Percentiles rank a stretch among this genome's conserved stretches.
phyloP scores from a whole-genome alignment of 35 echinoderm and acorn worm genomes.

The Eucidaris tribuloides region DNA sequence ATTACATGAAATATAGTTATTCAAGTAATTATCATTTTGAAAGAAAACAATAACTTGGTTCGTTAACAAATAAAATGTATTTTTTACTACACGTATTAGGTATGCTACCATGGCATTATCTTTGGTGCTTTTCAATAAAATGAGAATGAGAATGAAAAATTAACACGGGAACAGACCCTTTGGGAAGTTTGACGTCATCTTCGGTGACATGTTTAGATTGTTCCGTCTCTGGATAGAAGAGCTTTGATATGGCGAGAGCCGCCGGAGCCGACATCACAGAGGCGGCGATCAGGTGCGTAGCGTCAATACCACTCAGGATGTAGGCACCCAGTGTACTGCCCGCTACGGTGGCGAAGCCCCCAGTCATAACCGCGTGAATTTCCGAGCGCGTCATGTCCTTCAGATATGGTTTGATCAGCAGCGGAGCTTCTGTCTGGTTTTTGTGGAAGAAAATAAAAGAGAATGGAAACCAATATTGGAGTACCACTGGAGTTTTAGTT shows the following conservation, averaged over 20 bases:
- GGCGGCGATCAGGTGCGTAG: slow-evolving; percentile 57
- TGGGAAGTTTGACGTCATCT: slow-evolving; percentile 27
- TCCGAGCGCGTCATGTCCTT: slow-evolving; percentile 68
- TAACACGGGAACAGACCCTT: too few species aligned
- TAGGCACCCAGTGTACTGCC: slow-evolving; percentile 56
- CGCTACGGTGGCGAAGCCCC: slow-evolving; percentile 58
- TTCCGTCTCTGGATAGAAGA: slow-evolving; percentile 64
- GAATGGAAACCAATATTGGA: too few species aligned
- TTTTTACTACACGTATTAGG: too few species aligned
- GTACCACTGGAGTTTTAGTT: too few species aligned
- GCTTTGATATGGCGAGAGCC: slow-evolving; percentile 60
- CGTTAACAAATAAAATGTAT: too few species aligned
- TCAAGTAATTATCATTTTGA: too few species aligned
- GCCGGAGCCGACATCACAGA: slow-evolving; percentile 73
- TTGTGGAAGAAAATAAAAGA: too few species aligned
- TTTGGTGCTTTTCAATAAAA: too few species aligned
- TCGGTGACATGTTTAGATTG: slow-evolving; percentile 21
- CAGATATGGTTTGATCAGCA: slow-evolving; percentile 44
- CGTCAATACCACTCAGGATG: slow-evolving; percentile 48
- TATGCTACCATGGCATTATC: too few species aligned
- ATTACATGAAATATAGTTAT: too few species aligned
- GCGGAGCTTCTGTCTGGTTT: slow-evolving; percentile 61
- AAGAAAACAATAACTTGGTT: too few species aligned
- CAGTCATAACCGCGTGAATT: slow-evolving; percentile 64
- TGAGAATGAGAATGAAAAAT: too few species aligned